Percentiles rank a stretch among this genome's conserved stretches.
Evolutionary conservation across 2,113 vertebrate genomes (phyloP).

Genomic region (Brevimyrus niger): DNA sequence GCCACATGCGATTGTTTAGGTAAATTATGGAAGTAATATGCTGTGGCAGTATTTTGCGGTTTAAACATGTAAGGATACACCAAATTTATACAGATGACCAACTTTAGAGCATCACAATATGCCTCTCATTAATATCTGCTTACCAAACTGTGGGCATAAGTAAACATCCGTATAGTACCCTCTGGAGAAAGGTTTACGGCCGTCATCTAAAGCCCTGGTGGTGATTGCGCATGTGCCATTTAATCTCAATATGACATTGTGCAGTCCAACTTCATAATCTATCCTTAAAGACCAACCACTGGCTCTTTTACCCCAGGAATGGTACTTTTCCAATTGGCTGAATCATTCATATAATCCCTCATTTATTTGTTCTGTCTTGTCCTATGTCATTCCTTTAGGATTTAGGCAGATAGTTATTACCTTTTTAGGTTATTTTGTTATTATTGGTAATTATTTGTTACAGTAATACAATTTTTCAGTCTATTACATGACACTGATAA

Average conservation of each 20-base stretch:
- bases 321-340: background rate
- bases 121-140: background rate
- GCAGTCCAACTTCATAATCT: background rate
- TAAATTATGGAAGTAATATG: too few species aligned
- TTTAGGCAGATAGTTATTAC: background rate
- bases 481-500: background rate
- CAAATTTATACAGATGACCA: background rate
- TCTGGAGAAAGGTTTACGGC: background rate
- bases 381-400: background rate
- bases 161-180: background rate
- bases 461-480: background rate
- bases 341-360: background rate
- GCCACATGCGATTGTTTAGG: too few species aligned
- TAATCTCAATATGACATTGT: background rate
- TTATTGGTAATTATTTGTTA: background rate
- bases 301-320: background rate
- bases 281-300: background rate
- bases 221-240: background rate
- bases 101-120: too few species aligned
- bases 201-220: background rate
- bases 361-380: background rate
- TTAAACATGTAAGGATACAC: background rate
- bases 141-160: background rate
- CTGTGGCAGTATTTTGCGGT: background rate
- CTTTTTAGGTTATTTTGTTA: background rate